These are phyloP conservation scores for Crotophaga sulcirostris DNA, from an alignment of 2,113 vertebrate genomes.

Conservation along the genomic window DNA sequence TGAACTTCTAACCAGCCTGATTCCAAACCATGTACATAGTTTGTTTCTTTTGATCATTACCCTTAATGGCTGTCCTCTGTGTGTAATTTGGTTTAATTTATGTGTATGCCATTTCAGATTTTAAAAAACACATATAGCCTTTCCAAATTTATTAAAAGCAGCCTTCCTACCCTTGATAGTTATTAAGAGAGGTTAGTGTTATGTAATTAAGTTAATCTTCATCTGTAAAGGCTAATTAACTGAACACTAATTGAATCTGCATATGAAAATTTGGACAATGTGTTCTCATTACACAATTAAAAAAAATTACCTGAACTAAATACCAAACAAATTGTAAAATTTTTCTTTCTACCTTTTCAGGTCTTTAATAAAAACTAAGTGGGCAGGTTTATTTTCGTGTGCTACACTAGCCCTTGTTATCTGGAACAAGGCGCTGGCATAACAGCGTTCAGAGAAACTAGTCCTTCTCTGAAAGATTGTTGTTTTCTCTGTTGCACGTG, in stretches of 20 bases:
- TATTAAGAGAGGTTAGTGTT: constrained; percentile 74
- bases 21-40: constrained; percentile 5
- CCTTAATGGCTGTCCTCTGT: constrained; percentile 57
- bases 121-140: constrained; percentile 62
- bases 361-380: neutral
- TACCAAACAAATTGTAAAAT: constrained; percentile 11
- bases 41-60: constrained; percentile 61
- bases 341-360: constrained; percentile 26
- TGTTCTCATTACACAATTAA: constrained; percentile 54
- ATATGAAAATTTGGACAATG: constrained; percentile 72
- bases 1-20: constrained; percentile 37
- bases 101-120: constrained; percentile 59
- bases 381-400: neutral
- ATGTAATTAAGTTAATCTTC: constrained; percentile 73
- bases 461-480: neutral
- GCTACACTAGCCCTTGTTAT: neutral
- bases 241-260: constrained; percentile 70
- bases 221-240: constrained; percentile 73
- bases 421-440: neutral
- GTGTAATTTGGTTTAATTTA: constrained; percentile 68
- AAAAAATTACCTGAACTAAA: constrained; percentile 60
- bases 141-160: constrained; percentile 69
- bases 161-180: constrained; percentile 62
- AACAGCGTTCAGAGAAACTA: neutral
- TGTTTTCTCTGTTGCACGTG: neutral